Conservation (phyloP, 1,140 invertebrate species). For the Globodera ellingtonae region DNA sequence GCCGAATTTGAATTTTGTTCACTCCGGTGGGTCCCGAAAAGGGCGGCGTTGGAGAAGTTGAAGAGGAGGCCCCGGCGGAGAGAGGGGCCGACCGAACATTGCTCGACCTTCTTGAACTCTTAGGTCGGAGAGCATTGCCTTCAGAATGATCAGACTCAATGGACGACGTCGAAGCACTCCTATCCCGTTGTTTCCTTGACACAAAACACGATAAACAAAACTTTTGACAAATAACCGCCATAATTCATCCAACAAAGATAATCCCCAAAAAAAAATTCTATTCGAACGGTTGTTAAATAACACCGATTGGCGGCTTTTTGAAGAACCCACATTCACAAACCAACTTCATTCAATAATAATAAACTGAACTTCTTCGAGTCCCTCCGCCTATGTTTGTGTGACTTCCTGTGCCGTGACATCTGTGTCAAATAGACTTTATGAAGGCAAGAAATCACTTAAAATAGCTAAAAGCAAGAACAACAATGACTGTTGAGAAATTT, state of each 20-base stretch:
- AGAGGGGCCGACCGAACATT: background rate
- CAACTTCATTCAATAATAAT: background rate
- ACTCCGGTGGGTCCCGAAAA: background rate
- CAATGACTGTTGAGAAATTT: too few relatives aligned
- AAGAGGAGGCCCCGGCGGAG: background rate
- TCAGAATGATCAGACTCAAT: background rate
- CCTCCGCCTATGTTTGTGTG: background rate
- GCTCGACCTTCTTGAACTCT: background rate
- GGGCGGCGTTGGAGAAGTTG: background rate
- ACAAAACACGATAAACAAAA: background rate
- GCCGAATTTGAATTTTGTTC: background rate
- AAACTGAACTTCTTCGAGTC: slow-evolving; percentile 23
- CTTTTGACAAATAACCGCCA: background rate
- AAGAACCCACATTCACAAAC: too few relatives aligned
- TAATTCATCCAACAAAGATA: too few relatives aligned
- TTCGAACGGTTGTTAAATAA: too few relatives aligned
- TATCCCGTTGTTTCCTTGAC: background rate
- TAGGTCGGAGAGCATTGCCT: too few relatives aligned
- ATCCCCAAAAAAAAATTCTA: too few relatives aligned
- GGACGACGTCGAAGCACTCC: background rate
- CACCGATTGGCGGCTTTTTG: too few relatives aligned
- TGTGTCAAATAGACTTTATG: background rate
- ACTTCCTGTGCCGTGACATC: slow-evolving; percentile 14
- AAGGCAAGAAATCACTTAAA: background rate
- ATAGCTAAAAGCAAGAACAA: too few relatives aligned